These are phyloP conservation scores for Coreoperca whiteheadi DNA, from an alignment of 2,113 vertebrate species.

Conservation along the genomic window DNA sequence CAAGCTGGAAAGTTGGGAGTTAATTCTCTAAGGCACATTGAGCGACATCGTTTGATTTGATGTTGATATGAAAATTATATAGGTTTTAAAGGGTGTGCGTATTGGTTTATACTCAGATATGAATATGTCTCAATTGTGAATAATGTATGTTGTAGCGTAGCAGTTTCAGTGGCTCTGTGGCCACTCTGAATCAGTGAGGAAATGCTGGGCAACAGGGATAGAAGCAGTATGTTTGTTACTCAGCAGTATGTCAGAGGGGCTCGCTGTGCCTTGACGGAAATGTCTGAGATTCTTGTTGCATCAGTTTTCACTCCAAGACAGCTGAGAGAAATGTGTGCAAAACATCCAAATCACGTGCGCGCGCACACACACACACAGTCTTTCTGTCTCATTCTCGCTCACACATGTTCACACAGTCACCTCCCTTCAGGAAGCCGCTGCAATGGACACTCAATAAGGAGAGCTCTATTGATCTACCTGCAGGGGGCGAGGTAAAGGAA, in stretches of 20 bases:
- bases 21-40: background rate
- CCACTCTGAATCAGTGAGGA: slow-evolving; percentile 4
- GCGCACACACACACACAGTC: slow-evolving; percentile 13
- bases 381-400: slow-evolving; percentile 9
- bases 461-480: slow-evolving; percentile 59
- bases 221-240: slow-evolving; percentile 25
- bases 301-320: slow-evolving; percentile 48
- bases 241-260: slow-evolving; percentile 27
- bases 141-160: background rate
- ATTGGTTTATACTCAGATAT: background rate
- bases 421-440: slow-evolving; percentile 33
- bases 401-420: slow-evolving; percentile 16
- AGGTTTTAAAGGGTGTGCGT: background rate
- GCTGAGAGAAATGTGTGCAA: slow-evolving; percentile 44
- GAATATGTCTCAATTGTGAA: background rate
- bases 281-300: slow-evolving; percentile 49
- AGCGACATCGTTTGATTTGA: background rate
- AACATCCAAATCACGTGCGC: background rate
- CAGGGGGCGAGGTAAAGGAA: slow-evolving; percentile 54
- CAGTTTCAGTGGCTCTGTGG: slow-evolving; percentile 1
- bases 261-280: slow-evolving; percentile 31
- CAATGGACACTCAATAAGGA: slow-evolving; percentile 51
- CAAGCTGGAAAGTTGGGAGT: background rate
- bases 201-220: slow-evolving; percentile 11
- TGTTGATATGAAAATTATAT: background rate